phyloP scores from a whole-genome alignment of 1,140 invertebrate species.

The Papilio machaon region DNA sequence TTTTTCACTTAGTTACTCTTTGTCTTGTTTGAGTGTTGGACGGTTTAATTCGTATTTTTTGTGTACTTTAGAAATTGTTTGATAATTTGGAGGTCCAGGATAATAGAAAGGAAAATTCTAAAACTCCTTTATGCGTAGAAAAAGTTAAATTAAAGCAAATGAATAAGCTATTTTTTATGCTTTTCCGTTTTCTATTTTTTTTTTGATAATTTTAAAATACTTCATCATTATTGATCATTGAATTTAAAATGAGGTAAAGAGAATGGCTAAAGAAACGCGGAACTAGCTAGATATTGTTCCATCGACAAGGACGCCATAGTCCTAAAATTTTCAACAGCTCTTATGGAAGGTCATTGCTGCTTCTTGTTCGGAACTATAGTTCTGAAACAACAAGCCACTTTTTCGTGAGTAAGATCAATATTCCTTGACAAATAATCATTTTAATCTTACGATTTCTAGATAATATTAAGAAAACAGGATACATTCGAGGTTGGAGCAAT shows the following conservation, averaged over 20 bases:
- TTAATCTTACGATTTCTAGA: constrained; percentile 42
- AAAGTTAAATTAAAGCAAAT: neutral
- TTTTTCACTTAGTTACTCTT: neutral
- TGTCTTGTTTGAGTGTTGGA: neutral
- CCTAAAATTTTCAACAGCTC: neutral
- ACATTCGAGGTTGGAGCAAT: constrained; percentile 37
- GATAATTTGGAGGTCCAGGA: neutral
- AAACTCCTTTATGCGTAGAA: neutral
- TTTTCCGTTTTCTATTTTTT: too few relatives aligned
- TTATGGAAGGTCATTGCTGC: neutral
- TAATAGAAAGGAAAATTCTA: neutral
- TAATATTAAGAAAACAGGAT: constrained; percentile 45
- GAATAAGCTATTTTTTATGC: neutral
- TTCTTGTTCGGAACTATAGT: too few relatives aligned
- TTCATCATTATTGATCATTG: neutral
- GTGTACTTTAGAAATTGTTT: neutral
- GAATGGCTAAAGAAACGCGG: too few relatives aligned
- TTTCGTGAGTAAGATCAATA: neutral
- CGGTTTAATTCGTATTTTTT: neutral
- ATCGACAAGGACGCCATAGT: too few relatives aligned
- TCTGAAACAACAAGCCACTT: neutral
- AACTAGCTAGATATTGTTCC: too few relatives aligned
- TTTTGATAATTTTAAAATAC: neutral
- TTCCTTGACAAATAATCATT: neutral
- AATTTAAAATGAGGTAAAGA: neutral